phyloP scores from a whole-genome alignment of 2,888 invertebrate species.

The Himalopsyche japonica region DNA sequence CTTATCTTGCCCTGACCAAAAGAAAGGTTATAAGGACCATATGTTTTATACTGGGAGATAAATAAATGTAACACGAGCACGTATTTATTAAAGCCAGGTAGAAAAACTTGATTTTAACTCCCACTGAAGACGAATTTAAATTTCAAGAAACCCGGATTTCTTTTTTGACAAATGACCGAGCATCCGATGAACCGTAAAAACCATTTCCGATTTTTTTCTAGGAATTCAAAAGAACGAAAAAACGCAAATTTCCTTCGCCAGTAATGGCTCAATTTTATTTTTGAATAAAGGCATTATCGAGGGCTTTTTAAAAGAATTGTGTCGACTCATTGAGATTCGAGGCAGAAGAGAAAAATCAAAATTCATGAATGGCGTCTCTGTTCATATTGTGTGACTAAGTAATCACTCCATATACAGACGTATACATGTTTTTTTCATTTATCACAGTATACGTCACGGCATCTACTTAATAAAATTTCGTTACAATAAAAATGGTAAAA shows the following conservation, averaged over 20 bases:
- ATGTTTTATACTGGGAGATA: too few species aligned
- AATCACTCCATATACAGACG: too few species aligned
- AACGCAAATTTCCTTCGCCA: background rate
- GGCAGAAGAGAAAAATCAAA: background rate
- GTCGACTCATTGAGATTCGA: background rate
- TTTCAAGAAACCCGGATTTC: conserved; percentile 15
- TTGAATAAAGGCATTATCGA: background rate
- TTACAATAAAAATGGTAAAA: too few species aligned
- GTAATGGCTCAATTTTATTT: background rate
- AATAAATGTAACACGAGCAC: too few species aligned
- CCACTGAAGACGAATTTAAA: background rate
- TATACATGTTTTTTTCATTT: too few species aligned
- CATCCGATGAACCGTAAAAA: conserved; percentile 38
- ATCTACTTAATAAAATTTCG: too few species aligned
- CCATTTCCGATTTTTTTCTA: conserved; percentile 36
- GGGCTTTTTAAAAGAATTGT: background rate
- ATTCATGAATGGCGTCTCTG: background rate
- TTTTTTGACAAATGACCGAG: conserved; percentile 34
- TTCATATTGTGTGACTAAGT: too few species aligned
- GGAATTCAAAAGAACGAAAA: conserved; percentile 7
- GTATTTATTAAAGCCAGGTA: too few species aligned
- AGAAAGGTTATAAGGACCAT: too few species aligned
- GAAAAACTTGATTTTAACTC: background rate
- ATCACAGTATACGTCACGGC: too few species aligned
- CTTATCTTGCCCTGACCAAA: too few species aligned